Conservation (phyloP, 2,113 vertebrate genomes). For the Chitala chitala region DNA sequence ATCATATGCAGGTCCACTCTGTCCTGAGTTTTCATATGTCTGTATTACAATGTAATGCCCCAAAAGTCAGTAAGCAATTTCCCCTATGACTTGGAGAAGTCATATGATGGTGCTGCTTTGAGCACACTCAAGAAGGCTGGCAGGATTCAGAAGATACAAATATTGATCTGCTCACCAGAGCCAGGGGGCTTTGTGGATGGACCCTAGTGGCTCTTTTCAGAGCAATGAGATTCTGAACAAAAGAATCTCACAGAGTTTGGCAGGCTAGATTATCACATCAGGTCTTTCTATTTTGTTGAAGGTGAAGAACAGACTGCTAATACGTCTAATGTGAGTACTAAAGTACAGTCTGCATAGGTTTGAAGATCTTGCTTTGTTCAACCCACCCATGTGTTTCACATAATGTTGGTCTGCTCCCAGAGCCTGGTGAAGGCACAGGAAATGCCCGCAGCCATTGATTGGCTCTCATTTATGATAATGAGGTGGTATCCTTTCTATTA, state of each 20-base stretch:
- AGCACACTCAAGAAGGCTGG: neutral
- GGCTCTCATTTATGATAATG: neutral
- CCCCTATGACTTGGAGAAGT: too few species aligned
- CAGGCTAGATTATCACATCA: slow-evolving; percentile 42
- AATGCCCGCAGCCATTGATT: neutral
- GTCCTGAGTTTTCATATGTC: too few species aligned
- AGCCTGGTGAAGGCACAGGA: neutral
- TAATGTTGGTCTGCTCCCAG: slow-evolving; percentile 37
- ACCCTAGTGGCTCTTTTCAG: slow-evolving; percentile 32
- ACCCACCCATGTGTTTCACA: slow-evolving; percentile 44
- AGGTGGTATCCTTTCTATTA: neutral
- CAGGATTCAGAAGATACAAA: slow-evolving; percentile 33
- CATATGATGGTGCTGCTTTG: neutral
- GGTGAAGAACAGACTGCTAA: slow-evolving; percentile 32
- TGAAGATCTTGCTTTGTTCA: slow-evolving; percentile 25
- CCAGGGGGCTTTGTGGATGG: slow-evolving; percentile 10
- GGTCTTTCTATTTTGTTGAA: slow-evolving; percentile 29
- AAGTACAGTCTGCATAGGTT: slow-evolving; percentile 38
- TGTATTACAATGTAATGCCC: too few species aligned
- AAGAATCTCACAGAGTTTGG: slow-evolving; percentile 45
- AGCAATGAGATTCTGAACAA: slow-evolving; percentile 26
- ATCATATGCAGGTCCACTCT: too few species aligned
- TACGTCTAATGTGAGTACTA: slow-evolving; percentile 40
- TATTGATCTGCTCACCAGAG: slow-evolving; percentile 33
- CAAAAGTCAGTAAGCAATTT: too few species aligned